These are phyloP conservation scores for Schizothorax lantsangensis DNA, from an alignment of 2,797 vertebrate genomes.

Conservation along the genomic window DNA sequence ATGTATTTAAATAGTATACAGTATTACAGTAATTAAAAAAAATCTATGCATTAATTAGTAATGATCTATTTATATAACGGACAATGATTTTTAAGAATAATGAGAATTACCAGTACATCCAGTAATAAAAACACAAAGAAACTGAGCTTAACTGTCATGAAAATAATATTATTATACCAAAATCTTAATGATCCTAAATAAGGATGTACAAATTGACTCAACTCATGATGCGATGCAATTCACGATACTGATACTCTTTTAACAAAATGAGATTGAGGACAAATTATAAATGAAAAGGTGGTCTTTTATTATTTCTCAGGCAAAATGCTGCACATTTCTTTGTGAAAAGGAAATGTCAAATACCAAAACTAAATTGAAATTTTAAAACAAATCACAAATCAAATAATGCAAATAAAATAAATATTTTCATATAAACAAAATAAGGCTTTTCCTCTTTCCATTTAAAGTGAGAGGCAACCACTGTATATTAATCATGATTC, in stretches of 20 bases:
- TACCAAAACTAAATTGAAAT: too few relatives aligned
- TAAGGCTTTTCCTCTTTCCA: too few relatives aligned
- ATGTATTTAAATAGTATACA: neutral
- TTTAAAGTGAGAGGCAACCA: too few relatives aligned
- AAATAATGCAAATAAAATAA: too few relatives aligned
- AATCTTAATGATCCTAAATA: neutral
- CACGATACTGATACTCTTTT: slow-evolving; percentile 72
- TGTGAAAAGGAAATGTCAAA: too few relatives aligned
- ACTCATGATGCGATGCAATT: slow-evolving; percentile 32
- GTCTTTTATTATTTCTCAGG: too few relatives aligned
- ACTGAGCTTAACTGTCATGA: neutral
- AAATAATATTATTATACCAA: neutral
- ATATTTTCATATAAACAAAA: too few relatives aligned
- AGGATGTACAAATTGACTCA: slow-evolving; percentile 28
- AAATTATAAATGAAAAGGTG: too few relatives aligned
- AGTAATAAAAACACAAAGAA: neutral
- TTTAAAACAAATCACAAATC: too few relatives aligned
- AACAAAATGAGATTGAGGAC: slow-evolving; percentile 61
- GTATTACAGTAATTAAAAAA: neutral
- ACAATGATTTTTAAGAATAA: neutral
- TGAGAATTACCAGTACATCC: neutral
- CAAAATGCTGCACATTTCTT: too few relatives aligned
- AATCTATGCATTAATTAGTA: neutral
- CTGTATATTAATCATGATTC: too few relatives aligned
- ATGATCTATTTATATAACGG: neutral